Evolutionary conservation across 1,140 invertebrate genomes (phyloP), one percentile per base, ranked within the genome.

Genomic region (Aleiodes sp.): DNA sequence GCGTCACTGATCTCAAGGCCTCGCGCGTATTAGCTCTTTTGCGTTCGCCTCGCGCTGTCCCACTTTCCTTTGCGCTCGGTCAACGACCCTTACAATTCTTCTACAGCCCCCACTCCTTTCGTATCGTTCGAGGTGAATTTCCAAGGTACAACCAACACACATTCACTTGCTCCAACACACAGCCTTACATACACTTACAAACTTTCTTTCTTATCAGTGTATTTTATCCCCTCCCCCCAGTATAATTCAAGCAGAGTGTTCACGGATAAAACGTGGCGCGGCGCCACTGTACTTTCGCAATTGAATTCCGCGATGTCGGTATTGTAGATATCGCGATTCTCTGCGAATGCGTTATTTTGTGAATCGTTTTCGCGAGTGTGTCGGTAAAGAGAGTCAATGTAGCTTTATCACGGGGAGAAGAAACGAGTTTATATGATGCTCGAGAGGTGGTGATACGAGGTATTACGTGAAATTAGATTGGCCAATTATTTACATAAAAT

Each of bases 21-120:
- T 75, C 63, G 57, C 29, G 56, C 70, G 78, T 76, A 79, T 79
- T 80, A 80, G 71, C 75, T 75, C 73, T 75, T 71, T 75, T 71
- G 77, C 78, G 78, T 77, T 83, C 76, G 81, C 78, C 76, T 75
- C 81, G 78, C 56, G 75, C 62, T 80, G 80, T 84, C 84, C 83
- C 81, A 86, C 84, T 86, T 86, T 85, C 82, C 82, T 83, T 80
- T 71, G 74, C 74, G 76, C 73, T 76, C 83, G 84, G 84, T 84
- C 84, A 86, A 82, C 80, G 82, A 86, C 82, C 83, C 73, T 65
- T 46, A 21, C 52, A 37, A 26, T 37, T 19, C 14, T 43, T 19
- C 12, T 31, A 7, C 57, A 57, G 26, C 56, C 6, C 68, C 68
- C 73, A 67, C 72, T 76, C 75, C 74, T 71, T 59, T 16, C 75